phyloP scores from a whole-genome alignment of 2,113 vertebrate genomes.

The Neodon shergylaensis region DNA sequence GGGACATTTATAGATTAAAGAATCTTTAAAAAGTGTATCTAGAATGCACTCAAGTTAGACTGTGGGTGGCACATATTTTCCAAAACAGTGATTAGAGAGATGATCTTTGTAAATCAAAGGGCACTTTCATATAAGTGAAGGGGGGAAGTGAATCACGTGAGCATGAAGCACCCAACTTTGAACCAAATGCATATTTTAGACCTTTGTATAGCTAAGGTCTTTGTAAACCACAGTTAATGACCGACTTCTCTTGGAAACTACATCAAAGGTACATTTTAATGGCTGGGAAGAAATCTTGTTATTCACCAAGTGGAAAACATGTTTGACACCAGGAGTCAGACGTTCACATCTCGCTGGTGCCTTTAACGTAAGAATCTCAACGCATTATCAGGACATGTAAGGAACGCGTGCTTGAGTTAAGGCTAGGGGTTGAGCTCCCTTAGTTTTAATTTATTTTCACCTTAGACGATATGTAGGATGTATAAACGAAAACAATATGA shows the following conservation, averaged over 20 bases:
- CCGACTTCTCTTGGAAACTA: background rate
- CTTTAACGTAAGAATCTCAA: slow-evolving; percentile 44
- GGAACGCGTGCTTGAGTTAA: slow-evolving; percentile 35
- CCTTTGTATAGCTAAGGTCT: slow-evolving; percentile 1
- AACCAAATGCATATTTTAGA: slow-evolving; percentile 37
- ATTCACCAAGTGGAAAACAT: slow-evolving; percentile 1
- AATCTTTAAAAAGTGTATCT: slow-evolving; percentile 3
- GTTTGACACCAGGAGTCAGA: slow-evolving; percentile 26
- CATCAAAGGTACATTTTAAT: slow-evolving; percentile 32
- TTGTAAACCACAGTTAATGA: slow-evolving; percentile 52
- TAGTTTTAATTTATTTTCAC: slow-evolving; percentile 53
- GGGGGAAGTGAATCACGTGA: background rate
- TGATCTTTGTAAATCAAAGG: slow-evolving; percentile 32
- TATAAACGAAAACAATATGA: slow-evolving; percentile 47
- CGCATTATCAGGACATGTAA: background rate
- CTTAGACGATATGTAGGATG: background rate
- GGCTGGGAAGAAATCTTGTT: slow-evolving; percentile 23
- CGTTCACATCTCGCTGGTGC: slow-evolving; percentile 14
- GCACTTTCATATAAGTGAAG: background rate
- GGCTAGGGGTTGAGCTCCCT: background rate
- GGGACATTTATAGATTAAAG: slow-evolving; percentile 15
- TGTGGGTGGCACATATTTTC: slow-evolving; percentile 37
- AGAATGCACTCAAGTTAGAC: slow-evolving; percentile 8
- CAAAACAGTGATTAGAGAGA: slow-evolving; percentile 17
- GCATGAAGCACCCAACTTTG: background rate